phyloP scores from a whole-genome alignment of 2,113 vertebrate genomes.

The Terrapene triunguis region DNA sequence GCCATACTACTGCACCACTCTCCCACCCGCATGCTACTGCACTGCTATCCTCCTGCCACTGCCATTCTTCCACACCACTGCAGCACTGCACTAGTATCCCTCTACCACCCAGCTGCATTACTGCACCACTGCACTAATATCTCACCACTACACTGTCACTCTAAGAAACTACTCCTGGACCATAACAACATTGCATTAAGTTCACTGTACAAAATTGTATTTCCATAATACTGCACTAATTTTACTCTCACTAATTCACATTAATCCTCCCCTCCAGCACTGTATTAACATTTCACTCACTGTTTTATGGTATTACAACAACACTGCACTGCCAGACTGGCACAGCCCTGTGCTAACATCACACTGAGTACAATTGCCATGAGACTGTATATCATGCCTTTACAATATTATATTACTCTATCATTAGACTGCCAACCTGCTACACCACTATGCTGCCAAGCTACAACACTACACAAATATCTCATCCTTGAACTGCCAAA shows the following conservation, averaged over 20 bases:
- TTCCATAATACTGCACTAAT: not conserved
- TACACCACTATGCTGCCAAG: not conserved
- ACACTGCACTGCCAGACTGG: slow-evolving; percentile 16
- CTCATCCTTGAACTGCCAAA: slow-evolving; percentile 31
- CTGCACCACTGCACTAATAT: not conserved
- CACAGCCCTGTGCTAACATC: not conserved
- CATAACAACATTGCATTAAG: not conserved
- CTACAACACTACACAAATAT: slow-evolving; percentile 19
- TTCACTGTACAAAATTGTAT: not conserved
- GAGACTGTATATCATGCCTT: not conserved
- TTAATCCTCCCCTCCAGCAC: fast-evolving
- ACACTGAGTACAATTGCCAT: slow-evolving; percentile 9
- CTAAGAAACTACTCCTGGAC: not conserved
- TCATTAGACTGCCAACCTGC: slow-evolving; percentile 28
- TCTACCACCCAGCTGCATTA: not conserved
- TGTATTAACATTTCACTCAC: not conserved
- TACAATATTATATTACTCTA: slow-evolving; percentile 57
- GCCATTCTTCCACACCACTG: not conserved
- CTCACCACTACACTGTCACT: not conserved
- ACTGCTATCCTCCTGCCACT: not conserved
- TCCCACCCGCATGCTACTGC: fast-evolving
- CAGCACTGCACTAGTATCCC: not conserved
- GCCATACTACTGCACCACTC: fast-evolving
- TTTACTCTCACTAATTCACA: not conserved
- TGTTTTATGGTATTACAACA: not conserved